These are phyloP conservation scores for Paramisgurnus dabryanus DNA, from an alignment of 2,113 vertebrate genomes.

Conservation along the genomic window DNA sequence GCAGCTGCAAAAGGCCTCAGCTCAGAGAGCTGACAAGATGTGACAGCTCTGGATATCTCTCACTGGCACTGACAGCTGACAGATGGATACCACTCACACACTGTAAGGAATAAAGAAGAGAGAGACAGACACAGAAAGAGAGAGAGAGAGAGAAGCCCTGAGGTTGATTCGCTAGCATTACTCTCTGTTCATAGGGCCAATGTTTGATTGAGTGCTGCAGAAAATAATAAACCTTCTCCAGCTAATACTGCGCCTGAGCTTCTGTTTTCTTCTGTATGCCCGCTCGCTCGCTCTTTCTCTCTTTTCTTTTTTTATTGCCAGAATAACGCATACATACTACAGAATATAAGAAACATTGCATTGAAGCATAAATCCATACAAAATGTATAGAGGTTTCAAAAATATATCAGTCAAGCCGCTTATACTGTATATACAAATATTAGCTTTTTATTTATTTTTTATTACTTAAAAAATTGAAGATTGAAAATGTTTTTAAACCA, in stretches of 20 bases:
- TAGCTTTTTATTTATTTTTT: background rate
- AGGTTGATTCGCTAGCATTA: constrained; percentile 85
- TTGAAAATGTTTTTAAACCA: background rate
- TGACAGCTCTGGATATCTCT: constrained; percentile 98
- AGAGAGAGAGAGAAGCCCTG: constrained; percentile 69
- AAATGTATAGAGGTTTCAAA: background rate
- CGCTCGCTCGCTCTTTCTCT: constrained; percentile 4
- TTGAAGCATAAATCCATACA: background rate
- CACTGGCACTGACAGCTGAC: constrained; percentile 98
- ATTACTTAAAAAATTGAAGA: background rate
- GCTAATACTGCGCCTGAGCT: constrained; percentile 68
- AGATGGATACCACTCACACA: constrained; percentile 99
- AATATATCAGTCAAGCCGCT: background rate
- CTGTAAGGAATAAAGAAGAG: constrained; percentile 51
- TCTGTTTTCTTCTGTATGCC: constrained; percentile 21
- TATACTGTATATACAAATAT: background rate
- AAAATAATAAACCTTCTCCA: constrained; percentile 85
- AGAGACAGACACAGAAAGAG: constrained; percentile 42
- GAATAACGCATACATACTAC: background rate
- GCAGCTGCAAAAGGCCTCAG: constrained; percentile 96
- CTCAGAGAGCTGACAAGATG: constrained; percentile 90
- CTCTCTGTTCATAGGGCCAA: constrained; percentile 85
- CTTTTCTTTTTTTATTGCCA: constrained; percentile 6
- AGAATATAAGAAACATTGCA: constrained; percentile 9
- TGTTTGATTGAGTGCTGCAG: constrained; percentile 84